A percentile compares a stretch with the other conserved stretches of the same genome.
phyloP scores from a whole-genome alignment of 1,140 invertebrate species.

The Drosophila sturtevanti region DNA sequence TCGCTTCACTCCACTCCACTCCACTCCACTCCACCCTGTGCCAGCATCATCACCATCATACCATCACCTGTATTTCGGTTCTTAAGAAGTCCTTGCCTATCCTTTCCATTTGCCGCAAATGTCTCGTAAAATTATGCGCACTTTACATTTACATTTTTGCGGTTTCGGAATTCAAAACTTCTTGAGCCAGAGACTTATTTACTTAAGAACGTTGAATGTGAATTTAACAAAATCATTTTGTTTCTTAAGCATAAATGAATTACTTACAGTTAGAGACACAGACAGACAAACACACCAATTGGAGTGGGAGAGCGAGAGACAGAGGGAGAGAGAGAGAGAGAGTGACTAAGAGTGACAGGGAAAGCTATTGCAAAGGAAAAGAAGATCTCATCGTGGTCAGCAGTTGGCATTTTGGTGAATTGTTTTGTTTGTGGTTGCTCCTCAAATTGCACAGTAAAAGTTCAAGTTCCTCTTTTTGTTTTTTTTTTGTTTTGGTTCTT shows the following conservation, averaged over 20 bases:
- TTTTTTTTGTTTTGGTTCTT: background rate
- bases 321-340: slow-evolving; percentile 6
- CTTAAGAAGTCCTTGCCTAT: slow-evolving; percentile 7
- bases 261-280: slow-evolving; percentile 45
- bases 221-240: slow-evolving; percentile 72
- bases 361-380: background rate
- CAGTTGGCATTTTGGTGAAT: slow-evolving; percentile 16
- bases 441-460: slow-evolving; percentile 28
- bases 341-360: background rate
- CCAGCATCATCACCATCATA: background rate
- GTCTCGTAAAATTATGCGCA: slow-evolving; percentile 69
- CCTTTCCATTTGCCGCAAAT: slow-evolving; percentile 8
- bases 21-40: background rate
- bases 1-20: background rate
- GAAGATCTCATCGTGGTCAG: slow-evolving; percentile 37
- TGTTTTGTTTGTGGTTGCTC: slow-evolving; percentile 49
- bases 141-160: slow-evolving; percentile 72
- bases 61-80: background rate
- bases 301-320: too few species aligned
- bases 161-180: slow-evolving; percentile 56
- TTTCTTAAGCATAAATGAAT: slow-evolving; percentile 77
- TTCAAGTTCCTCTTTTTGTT: slow-evolving; percentile 17
- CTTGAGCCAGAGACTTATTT: slow-evolving; percentile 58
- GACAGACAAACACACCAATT: background rate
- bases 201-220: slow-evolving; percentile 70